These are phyloP conservation scores for Lepidostoma basale DNA, from an alignment of 1,140 invertebrate species.

Conservation along the genomic window DNA sequence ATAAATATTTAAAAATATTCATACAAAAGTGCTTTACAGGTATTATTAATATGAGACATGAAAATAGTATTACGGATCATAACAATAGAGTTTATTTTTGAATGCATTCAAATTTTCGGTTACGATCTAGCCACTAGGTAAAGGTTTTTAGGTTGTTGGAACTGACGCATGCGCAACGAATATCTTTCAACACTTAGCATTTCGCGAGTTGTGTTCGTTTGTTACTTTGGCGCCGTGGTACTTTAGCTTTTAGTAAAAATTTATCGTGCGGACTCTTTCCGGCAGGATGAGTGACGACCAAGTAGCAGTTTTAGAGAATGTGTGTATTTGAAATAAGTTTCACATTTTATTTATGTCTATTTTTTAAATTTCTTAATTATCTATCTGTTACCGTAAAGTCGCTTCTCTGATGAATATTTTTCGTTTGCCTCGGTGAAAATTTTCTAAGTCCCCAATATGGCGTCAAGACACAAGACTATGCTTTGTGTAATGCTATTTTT, in stretches of 20 bases:
- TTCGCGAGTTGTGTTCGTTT: constrained; percentile 31
- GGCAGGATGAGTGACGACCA: constrained; percentile 58
- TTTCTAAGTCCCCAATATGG: constrained; percentile 86
- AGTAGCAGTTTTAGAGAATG: constrained; percentile 56
- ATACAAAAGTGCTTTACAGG: no score
- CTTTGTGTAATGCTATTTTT: constrained; percentile 51
- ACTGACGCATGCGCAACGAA: constrained; percentile 27
- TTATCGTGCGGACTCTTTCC: constrained; percentile 16
- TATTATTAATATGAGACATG: no score
- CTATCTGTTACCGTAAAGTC: background rate
- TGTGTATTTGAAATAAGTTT: constrained; percentile 52
- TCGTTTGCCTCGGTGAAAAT: constrained; percentile 64
- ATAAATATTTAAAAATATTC: no score
- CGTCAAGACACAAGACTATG: constrained; percentile 73
- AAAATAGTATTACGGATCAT: no score
- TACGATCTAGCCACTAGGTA: no score
- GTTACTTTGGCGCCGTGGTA: constrained; percentile 16
- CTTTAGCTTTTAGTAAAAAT: constrained; percentile 25
- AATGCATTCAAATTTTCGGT: no score
- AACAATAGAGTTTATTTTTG: no score
- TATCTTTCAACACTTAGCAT: constrained; percentile 28
- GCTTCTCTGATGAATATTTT: constrained; percentile 51
- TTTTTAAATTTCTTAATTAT: constrained; percentile 6
- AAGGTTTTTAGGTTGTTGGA: background rate
- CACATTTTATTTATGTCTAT: constrained; percentile 42